phyloP scores from a whole-genome alignment of 2,113 vertebrate species.

The Phaetusa simplex region DNA sequence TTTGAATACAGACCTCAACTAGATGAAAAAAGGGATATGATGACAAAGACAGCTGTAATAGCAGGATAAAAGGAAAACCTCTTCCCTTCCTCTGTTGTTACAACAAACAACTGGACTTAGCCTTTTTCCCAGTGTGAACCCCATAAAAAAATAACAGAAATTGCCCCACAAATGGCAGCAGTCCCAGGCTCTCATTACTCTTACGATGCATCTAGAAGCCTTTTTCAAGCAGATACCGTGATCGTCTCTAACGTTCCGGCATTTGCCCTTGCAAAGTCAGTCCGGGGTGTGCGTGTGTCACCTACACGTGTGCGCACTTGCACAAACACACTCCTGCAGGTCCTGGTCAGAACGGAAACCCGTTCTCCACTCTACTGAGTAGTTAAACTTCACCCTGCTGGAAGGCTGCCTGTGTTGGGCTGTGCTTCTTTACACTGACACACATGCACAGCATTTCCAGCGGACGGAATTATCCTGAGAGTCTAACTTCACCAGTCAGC shows the following conservation, averaged over 20 bases:
- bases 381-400: background rate
- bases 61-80: slow-evolving; percentile 35
- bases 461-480: background rate
- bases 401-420: background rate
- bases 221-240: background rate
- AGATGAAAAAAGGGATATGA: slow-evolving; percentile 26
- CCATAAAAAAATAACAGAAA: background rate
- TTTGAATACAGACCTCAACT: background rate
- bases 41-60: slow-evolving; percentile 25
- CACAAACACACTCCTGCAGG: background rate
- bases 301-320: background rate
- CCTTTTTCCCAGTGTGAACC: background rate
- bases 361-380: background rate
- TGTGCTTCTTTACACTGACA: background rate
- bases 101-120: background rate
- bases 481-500: background rate
- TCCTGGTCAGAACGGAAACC: background rate
- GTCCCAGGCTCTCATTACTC: background rate
- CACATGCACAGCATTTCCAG: background rate
- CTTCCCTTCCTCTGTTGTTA: slow-evolving; percentile 48
- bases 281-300: background rate
- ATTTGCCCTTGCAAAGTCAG: background rate
- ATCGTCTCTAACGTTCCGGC: background rate
- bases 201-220: accelerated
- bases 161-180: background rate